Base-by-base conservation (phyloP, 2,888 invertebrate genomes). In the Nymphalis polychloros region DNA sequence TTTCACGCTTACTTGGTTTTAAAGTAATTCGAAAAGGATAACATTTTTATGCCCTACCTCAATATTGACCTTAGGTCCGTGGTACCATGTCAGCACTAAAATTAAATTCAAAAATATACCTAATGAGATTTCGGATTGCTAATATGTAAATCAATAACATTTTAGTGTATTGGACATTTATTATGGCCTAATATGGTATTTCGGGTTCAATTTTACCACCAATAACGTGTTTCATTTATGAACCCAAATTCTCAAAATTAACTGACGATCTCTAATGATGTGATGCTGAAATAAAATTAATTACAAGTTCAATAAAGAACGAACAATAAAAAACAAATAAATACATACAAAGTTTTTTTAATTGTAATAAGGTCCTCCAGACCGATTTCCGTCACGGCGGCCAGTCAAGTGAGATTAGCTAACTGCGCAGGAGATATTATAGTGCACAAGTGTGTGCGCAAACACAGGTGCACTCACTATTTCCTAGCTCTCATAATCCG, bases 81-180 rank as follows among this genome's bases (percentile, higher is more conserved):
- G 27, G 6, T 31, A 31, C 27, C 23, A 46, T 46, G 59, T 59
- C 46, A 46, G 47, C 59, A 59, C 59, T 46, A 20, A 59, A 59
- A 59, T 35, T 47, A 46, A 59, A 59, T 46, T 47, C 13, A 46
- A 59, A 47, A 47, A 47, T 59, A 16, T 47, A 8, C 46, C 4
- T 23, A 47, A 59, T 59, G 59, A 47, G 23, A 47, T 46, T 23
- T 55, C n/a, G 20, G 55, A 55, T 55, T 17, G 55, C 17, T 17
- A 31, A 27, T 49, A 49, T 55, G 17, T 68, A 68, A 68, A 68
- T 68, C 63, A 68, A 53, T 52, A 63, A 63, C 23, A 59, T 63
- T 63, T 68, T 59, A 63, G 46, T 19, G 47, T 46, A 8, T 27
- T 46, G 13, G 63, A 63, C 67, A 31, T 68, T 68, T 63, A 68